Conservation (phyloP, 2,888 invertebrate species). For the Oligia latruncula region DNA sequence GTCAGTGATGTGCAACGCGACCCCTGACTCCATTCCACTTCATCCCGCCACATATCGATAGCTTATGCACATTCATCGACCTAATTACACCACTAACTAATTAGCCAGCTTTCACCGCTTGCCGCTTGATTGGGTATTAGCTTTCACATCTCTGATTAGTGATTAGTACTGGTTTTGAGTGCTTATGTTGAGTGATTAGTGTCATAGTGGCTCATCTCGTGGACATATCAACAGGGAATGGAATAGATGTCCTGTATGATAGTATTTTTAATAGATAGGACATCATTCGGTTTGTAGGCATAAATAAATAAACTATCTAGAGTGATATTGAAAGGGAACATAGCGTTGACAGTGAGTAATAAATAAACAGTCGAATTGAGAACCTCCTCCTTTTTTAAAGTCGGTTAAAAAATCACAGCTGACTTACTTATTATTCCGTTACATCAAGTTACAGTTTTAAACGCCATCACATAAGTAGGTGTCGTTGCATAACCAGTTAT, state of each 20-base stretch:
- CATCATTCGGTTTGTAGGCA: no score
- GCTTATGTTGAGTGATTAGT: constrained; percentile 12
- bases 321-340: no score
- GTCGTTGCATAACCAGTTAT: constrained; percentile 63
- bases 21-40: constrained; percentile 40
- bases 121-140: constrained; percentile 36
- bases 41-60: constrained; percentile 40
- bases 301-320: no score
- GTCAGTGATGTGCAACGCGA: constrained; percentile 48
- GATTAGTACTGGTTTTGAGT: constrained; percentile 17
- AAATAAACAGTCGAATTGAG: neutral
- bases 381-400: neutral
- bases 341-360: no score
- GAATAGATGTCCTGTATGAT: no score
- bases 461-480: constrained; percentile 52
- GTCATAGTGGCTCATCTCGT: neutral
- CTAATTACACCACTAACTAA: constrained; percentile 43
- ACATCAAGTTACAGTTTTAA: constrained; percentile 60
- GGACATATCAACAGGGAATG: neutral
- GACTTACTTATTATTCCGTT: constrained; percentile 57
- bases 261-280: no score
- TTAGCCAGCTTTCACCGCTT: constrained; percentile 29
- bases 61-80: constrained; percentile 39
- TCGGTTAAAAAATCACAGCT: constrained; percentile 24
- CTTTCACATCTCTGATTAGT: constrained; percentile 39